Evolutionary conservation across 2,113 vertebrate genomes (phyloP), one percentile per base, ranked within the genome.

Genomic region (Xenotilapia leptura): DNA sequence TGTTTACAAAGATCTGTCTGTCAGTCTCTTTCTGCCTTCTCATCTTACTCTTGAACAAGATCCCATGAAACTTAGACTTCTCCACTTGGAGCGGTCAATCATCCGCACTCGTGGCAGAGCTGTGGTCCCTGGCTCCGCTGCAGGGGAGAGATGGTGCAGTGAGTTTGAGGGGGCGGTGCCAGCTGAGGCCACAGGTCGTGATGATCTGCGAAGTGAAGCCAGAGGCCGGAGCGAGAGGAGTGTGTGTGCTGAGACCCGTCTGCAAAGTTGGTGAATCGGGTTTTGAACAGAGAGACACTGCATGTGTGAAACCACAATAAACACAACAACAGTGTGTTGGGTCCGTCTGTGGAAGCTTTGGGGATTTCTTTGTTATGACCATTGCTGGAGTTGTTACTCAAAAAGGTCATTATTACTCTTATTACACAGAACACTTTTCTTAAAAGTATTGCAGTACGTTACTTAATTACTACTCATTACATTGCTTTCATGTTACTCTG

Each of bases 71-170:
- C 54, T 3, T 53, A 14, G 21, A 56, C 54, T 56, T 17, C 56
- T 6, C 56, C 26, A 58, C 14, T 31, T 31, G 26, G 56, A 31
- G 56, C 14, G 0, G 0, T 0, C 56, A 10, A 31, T 60, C 56
- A 60, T 31, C 5, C 56, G 56, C 56, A 31, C 26, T 17, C 17
- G 26, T 60, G 56, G 56, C 56, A 2, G 26, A 58, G 56, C 14
- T 58, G 14, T 58, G 56, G 56, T 58, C 26, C 56, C 5, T 17
- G 56, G 56, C 14, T 31, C 14, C 31, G 26, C 56, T 60, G 56
- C 26, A 60, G 56, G 8, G 3, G 56, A 60, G 26, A 31, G 56
- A 33, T 33, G 56, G 56, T 6, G 56, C 56, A 60, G 56, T 60
- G 28, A 33, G 28, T 10, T 60, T 60, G 28, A 60, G 56, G 56